Evolutionary conservation across 2,888 invertebrate genomes (phyloP).

Genomic region (Macroteleia sp.): DNA sequence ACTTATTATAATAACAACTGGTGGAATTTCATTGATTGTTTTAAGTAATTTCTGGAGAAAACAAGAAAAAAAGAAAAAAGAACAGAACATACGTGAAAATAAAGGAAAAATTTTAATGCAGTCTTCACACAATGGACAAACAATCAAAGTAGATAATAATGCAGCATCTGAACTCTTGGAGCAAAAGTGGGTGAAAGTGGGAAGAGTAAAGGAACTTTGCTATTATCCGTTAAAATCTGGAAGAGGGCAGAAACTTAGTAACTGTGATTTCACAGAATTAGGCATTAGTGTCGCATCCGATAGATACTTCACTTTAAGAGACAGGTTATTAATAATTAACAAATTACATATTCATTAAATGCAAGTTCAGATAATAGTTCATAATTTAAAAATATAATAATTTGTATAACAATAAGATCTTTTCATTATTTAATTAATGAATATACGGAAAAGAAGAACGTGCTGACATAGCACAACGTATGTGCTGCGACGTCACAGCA

Average conservation of each 20-base stretch:
- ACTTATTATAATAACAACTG: too few relatives aligned
- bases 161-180: constrained; percentile 39
- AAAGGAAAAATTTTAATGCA: constrained; percentile 1
- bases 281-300: constrained; percentile 74
- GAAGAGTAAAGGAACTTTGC: constrained; percentile 78
- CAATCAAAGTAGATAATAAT: constrained; percentile 11
- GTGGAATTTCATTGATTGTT: constrained; percentile 19
- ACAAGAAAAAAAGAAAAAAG: constrained; percentile 4
- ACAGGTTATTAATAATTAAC: constrained; percentile 71
- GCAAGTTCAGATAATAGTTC: too few relatives aligned
- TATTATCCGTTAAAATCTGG: constrained; percentile 84
- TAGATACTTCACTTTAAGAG: constrained; percentile 68
- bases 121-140: constrained; percentile 4
- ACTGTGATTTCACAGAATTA: constrained; percentile 77
- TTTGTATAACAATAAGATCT: too few relatives aligned
- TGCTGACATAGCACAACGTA: too few relatives aligned
- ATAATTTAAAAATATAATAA: too few relatives aligned
- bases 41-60: constrained; percentile 23
- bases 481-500: too few relatives aligned
- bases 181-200: constrained; percentile 80
- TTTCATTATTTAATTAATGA: too few relatives aligned
- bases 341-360: too few relatives aligned
- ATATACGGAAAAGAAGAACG: too few relatives aligned
- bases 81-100: neutral
- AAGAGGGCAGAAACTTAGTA: constrained; percentile 72